phyloP scores from a whole-genome alignment of 2,888 invertebrate species.

The Eupithecia insigniata region DNA sequence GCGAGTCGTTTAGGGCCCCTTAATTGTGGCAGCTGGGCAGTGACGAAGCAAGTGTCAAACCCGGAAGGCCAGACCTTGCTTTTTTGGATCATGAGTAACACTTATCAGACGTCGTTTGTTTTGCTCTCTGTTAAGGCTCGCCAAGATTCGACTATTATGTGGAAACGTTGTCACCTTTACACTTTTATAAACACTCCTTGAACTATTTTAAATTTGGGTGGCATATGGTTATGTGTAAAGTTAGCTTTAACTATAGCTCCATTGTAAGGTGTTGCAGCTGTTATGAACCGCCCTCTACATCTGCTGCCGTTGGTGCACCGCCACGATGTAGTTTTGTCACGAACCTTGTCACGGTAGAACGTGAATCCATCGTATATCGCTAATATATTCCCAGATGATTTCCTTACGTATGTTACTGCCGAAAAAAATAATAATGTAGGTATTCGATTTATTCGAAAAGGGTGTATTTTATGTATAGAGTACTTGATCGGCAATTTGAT shows the following conservation, averaged over 20 bases:
- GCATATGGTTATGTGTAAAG: neutral
- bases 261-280: neutral
- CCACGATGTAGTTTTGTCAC: neutral
- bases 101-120: too few relatives aligned
- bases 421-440: neutral
- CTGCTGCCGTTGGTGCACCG: slow-evolving; percentile 4
- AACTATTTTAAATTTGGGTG: slow-evolving; percentile 1
- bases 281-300: slow-evolving; percentile 4
- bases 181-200: slow-evolving; percentile 6
- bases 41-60: too few relatives aligned
- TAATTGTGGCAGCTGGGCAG: too few relatives aligned
- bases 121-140: too few relatives aligned
- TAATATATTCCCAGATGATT: neutral
- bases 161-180: neutral
- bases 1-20: too few relatives aligned
- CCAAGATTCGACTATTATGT: neutral
- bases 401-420: slow-evolving; percentile 1
- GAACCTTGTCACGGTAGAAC: slow-evolving; percentile 3
- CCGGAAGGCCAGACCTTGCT: too few relatives aligned
- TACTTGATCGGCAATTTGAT: too few relatives aligned
- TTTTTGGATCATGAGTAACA: too few relatives aligned
- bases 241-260: neutral
- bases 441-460: neutral
- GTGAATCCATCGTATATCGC: slow-evolving; percentile 8
- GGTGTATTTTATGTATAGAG: too few relatives aligned